These are phyloP conservation scores for Cladopsammia gracilis DNA, from an alignment of 64 coral and sea anemone genomes.

Conservation along the genomic window DNA sequence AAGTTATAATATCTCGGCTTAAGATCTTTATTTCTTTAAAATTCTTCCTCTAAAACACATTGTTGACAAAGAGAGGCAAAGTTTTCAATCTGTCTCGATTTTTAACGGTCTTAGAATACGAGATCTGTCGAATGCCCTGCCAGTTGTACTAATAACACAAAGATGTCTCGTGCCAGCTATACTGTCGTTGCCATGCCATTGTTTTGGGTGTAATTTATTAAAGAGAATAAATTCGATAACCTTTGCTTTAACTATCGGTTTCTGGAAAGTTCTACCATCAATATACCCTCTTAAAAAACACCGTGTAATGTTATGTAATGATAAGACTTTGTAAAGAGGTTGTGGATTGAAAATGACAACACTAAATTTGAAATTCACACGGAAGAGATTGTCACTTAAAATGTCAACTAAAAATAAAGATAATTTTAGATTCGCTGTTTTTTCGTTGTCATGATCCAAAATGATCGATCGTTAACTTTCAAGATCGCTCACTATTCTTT, in stretches of 20 bases:
- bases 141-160: background rate
- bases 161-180: background rate
- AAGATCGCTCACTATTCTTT: background rate
- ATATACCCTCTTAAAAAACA: background rate
- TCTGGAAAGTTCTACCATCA: slow-evolving; percentile 21
- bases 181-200: slow-evolving; percentile 24
- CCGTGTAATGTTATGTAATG: background rate
- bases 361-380: background rate
- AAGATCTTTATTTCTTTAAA: background rate
- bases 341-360: too few species aligned
- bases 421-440: background rate
- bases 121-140: slow-evolving; percentile 3
- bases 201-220: slow-evolving; percentile 3
- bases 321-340: background rate
- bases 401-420: background rate
- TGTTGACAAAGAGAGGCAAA: background rate
- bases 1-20: background rate
- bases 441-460: background rate
- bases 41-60: background rate
- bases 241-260: background rate
- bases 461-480: background rate
- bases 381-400: background rate
- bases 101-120: background rate
- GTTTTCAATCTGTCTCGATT: background rate
- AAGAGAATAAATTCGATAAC: background rate